Conservation (phyloP, 2,888 invertebrate species). For the Lasioglossum villosulum region DNA sequence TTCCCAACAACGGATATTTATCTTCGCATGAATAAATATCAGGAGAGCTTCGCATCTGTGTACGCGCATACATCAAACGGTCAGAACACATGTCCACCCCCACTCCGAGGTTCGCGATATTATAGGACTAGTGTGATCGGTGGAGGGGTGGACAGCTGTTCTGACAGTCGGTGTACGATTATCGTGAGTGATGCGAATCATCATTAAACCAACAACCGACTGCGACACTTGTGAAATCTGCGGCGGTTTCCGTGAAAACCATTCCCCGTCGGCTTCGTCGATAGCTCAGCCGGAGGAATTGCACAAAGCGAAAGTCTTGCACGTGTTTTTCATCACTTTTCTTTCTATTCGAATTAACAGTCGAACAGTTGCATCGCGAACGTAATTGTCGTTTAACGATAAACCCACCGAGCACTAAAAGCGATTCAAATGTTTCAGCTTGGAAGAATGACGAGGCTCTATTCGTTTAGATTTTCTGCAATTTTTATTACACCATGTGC, state of each 20-base stretch:
- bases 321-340: slow-evolving; percentile 1
- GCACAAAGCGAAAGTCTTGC: slow-evolving; percentile 31
- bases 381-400: neutral
- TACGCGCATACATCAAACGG: neutral
- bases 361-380: neutral
- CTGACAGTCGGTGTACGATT: slow-evolving; percentile 15
- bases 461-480: too few species aligned
- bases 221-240: slow-evolving; percentile 46
- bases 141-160: slow-evolving; percentile 5
- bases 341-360: slow-evolving; percentile 6
- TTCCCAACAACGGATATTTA: slow-evolving; percentile 22
- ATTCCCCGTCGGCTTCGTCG: slow-evolving; percentile 15
- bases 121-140: neutral
- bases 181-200: slow-evolving; percentile 38
- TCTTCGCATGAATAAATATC: slow-evolving; percentile 23
- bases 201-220: slow-evolving; percentile 47
- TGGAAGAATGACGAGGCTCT: too few species aligned
- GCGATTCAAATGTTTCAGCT: too few species aligned
- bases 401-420: too few species aligned
- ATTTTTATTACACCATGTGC: too few species aligned
- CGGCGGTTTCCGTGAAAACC: slow-evolving; percentile 26
- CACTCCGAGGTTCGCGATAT: neutral
- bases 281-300: slow-evolving; percentile 14
- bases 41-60: neutral
- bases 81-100: slow-evolving; percentile 1